phyloP scores from a whole-genome alignment of 2,797 vertebrate species.

The Mergus octosetaceus region DNA sequence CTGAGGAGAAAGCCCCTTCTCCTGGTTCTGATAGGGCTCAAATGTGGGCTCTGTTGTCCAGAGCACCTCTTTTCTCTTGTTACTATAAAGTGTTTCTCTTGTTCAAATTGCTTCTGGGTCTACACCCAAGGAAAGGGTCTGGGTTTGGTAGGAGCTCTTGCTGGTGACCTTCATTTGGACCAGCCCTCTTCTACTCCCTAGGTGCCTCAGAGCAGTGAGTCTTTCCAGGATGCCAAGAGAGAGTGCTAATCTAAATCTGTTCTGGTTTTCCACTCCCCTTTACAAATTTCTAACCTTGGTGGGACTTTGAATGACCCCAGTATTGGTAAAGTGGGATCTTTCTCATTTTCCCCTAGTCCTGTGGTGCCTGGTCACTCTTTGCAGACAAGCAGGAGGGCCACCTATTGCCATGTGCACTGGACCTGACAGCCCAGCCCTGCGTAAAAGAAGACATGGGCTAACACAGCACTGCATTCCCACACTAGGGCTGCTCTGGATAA shows the following conservation, averaged over 20 bases:
- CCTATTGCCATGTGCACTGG: neutral
- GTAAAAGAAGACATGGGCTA: neutral
- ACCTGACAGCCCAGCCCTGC: neutral
- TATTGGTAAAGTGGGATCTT: neutral
- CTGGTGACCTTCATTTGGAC: neutral
- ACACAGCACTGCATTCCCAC: neutral
- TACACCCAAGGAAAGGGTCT: neutral
- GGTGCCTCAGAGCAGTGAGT: neutral
- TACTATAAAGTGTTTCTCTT: neutral
- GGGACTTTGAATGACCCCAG: neutral
- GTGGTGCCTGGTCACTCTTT: neutral
- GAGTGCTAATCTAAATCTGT: neutral
- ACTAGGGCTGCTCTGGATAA: neutral
- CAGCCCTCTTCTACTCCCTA: fast-evolving
- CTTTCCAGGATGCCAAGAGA: neutral
- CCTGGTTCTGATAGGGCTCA: neutral
- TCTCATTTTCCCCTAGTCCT: neutral
- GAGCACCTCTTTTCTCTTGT: fast-evolving
- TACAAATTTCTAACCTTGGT: neutral
- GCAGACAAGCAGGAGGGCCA: neutral
- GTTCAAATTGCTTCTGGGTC: neutral
- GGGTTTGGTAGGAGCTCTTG: neutral
- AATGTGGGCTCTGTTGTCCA: neutral
- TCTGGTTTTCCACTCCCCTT: neutral
- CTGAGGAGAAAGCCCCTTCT: neutral